Base-by-base conservation (phyloP, 2,113 vertebrate species). In the Seriola aureovittata region DNA sequence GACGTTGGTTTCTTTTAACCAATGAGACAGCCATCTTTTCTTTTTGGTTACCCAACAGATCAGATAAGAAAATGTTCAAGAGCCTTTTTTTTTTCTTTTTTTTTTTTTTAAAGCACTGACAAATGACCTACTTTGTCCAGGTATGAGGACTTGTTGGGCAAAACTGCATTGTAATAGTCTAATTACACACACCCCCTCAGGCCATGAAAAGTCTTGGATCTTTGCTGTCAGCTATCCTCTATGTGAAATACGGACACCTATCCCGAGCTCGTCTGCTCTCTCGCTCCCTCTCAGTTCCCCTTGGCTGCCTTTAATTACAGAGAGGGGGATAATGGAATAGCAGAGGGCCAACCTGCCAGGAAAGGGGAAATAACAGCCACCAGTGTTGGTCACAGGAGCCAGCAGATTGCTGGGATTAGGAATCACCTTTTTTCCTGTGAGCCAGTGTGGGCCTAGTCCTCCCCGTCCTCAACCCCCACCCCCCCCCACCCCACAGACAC, bases 281-380 rank as follows among this genome's bases (percentile, higher is more conserved):
- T 73, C 48, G 59, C 83, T 54, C 77, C 84, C 84, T 80, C 85
- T 83, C 89, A 55, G 93, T 93, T 95, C 91, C 89, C 84, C 93
- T 88, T 85, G 90, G 89, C 90, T 92, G 91, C 78, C 42, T 94
- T 94, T 93, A 94, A 94, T 94, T 93, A 94, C 92, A 93, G 88
- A 92, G 85, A 76, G 83, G 88, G 81, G 83, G 93, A 92, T 92
- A 94, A 92, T 92, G 57, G 83, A 91, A 89, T 44, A 82, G 85
- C 67, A 69, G 86, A 67, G 70, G 67, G 54, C 67, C 48, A 57
- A 87, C 75, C 89, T 81, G 83, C 68, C 55, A 42, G 65, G 63
- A 73, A 38, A 57, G 57, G 66, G 69, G 74, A 60, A 80, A 85
- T 70, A 76, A 40, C 52, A 74, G 63, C 25, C 55, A 70, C 67